Evolutionary conservation across 1,140 invertebrate species (phyloP), one percentile per base, ranked within the genome.

Genomic region (Drosophila mauritiana): DNA sequence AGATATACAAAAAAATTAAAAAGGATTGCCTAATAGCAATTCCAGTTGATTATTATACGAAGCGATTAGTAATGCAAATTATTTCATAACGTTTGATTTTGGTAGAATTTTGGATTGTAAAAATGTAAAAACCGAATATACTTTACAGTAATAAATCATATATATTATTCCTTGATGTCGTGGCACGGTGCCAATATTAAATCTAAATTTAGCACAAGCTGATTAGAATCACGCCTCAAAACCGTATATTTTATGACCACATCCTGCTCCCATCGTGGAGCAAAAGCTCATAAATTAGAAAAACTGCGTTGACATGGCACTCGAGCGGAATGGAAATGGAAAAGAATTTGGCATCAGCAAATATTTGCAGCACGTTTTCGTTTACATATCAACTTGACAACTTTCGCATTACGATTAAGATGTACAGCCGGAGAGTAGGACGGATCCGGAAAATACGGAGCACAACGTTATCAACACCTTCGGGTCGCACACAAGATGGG

Each of bases 391-490:
- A 88, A 78, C 76, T 89, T 88, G 83, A 89, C 83, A 88, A 80
- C 67, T 88, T 89, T 88, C 89, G 84, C 83, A 89, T 88, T 88
- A 89, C 83, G 83, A 88, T 88, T 88, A 88, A 88, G 83, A 89
- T 83, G 83, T 88, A 89, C 84, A 80, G 80, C 79, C 61, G 36
- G 52, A 39, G 40, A 48, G 56, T 49, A 25, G 27, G 59, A 63
- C 59, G 15, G 20, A 25, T 65, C 61, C 43, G 52, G 31, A 42
- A 54, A 39, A 31, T 31, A 31, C 22, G 51, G 39, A 12, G 37
- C 73, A 89, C 84, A 89, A 89, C 76, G 84, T 88, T 88, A 88
- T 89, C 83, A 88, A 88, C 83, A 88, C 83, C 83, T 88, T 88
- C 58, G 54, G 25, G 67, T n/a, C 46, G 42, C 37, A 40, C 48